Base-by-base conservation (phyloP, 2,797 vertebrate species). In the Clarias fuscus region DNA sequence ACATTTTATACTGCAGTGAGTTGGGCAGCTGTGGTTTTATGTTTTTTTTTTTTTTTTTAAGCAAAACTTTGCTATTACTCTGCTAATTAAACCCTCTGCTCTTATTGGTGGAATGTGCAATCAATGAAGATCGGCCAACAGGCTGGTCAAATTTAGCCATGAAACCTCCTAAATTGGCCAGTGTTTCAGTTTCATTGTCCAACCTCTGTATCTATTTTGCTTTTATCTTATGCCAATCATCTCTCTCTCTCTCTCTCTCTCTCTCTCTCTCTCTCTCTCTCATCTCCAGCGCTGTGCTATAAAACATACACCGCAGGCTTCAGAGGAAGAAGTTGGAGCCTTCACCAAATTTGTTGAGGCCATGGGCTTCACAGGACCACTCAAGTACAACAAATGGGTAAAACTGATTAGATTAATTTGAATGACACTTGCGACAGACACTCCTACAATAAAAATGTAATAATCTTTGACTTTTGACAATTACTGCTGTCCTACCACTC, bases 331-430 rank as follows among this genome's bases (percentile, higher is more conserved):
- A 89, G 96, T 99, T 56, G 95, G 98, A 13, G 89, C 95, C 78
- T 96, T 99, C 90, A 99, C 97, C 0, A 98, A 96, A 93, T 95
- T 99, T 78, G 96, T 99, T 24, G 98, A 99, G 94, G 97, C 98
- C 88, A 95, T 99, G 95, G 98, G 98, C 88, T 99, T 99, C 94
- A 98, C 97, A 0, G 98, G 98, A 88, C 96, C 97, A 2, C 96
- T 99, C 90, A 99, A 98, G 90, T 99, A 99, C 91, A 99, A 96
- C 94, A 99, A 97, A 97, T 99, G 98, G 98, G 98, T 99, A 96
- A 97, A 78, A 61, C 3, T 1, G 4, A 22, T 61, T 37, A 59
- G 11, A 20, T 78, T 58, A 1, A 59, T 58, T 58, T 58, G 1
- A 7, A 27, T 22, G 27, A 77, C 53, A 20, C 11, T 53, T 58